Evolutionary conservation across 2,113 vertebrate species (phyloP).

Genomic region (Erythrocercus mccallii): DNA sequence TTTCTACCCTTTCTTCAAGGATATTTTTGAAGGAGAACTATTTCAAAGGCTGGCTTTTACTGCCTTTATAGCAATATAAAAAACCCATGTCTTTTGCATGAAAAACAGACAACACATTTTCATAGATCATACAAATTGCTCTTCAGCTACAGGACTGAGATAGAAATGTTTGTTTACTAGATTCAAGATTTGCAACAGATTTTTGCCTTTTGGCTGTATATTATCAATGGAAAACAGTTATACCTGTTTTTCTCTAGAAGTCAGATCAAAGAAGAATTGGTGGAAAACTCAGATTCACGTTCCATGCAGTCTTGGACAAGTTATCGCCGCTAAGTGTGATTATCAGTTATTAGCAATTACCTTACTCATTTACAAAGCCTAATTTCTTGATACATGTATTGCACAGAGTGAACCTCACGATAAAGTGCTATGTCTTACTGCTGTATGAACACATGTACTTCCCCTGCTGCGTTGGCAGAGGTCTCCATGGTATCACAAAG

Average conservation of each 20-base stretch:
- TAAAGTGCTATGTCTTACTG: background rate
- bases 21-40: slow-evolving; percentile 32
- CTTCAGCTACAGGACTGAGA: background rate
- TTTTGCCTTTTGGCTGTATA: slow-evolving; percentile 15
- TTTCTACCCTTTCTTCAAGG: slow-evolving; percentile 26
- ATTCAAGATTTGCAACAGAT: background rate
- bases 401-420: background rate
- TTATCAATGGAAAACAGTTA: background rate
- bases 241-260: background rate
- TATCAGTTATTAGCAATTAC: background rate
- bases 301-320: background rate
- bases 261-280: background rate
- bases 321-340: background rate
- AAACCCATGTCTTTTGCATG: background rate
- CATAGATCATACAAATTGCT: slow-evolving; percentile 19
- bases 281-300: background rate
- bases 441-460: accelerated
- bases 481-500: accelerated
- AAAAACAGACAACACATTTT: slow-evolving; percentile 35
- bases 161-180: slow-evolving; percentile 5
- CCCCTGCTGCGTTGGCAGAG: background rate
- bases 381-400: accelerated
- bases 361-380: background rate
- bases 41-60: background rate
- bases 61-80: slow-evolving; percentile 9